phyloP scores from a whole-genome alignment of 2,888 invertebrate species.

The Neoscelio sp. region DNA sequence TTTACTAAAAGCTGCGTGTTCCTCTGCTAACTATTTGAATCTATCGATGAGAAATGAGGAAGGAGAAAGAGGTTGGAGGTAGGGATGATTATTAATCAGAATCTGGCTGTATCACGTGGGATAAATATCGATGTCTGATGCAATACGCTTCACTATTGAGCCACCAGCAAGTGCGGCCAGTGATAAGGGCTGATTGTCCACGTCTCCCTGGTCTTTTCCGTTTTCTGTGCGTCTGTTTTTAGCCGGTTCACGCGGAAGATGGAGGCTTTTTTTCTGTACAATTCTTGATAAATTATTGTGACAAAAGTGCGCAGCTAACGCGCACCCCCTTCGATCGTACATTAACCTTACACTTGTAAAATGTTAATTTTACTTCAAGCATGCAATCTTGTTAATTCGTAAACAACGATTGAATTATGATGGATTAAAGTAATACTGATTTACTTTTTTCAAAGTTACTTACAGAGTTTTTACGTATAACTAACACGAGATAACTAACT shows the following conservation, averaged over 20 bases:
- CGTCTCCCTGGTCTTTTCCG: slow-evolving; percentile 74
- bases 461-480: too few relatives aligned
- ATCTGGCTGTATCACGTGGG: slow-evolving; percentile 76
- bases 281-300: slow-evolving; percentile 48
- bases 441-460: too few relatives aligned
- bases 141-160: slow-evolving; percentile 79
- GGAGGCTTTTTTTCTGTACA: slow-evolving; percentile 36
- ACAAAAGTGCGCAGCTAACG: slow-evolving; percentile 48
- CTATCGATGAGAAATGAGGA: slow-evolving; percentile 58
- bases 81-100: slow-evolving; percentile 77
- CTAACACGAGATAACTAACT: too few relatives aligned
- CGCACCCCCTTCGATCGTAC: slow-evolving; percentile 50
- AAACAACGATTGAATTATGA: too few relatives aligned
- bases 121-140: slow-evolving; percentile 81
- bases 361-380: slow-evolving; percentile 7
- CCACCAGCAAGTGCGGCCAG: slow-evolving; percentile 73
- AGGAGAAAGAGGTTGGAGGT: slow-evolving; percentile 67
- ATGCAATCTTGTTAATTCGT: too few relatives aligned
- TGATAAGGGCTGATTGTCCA: slow-evolving; percentile 78
- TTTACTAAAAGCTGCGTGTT: slow-evolving; percentile 62
- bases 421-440: too few relatives aligned
- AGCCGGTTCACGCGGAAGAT: slow-evolving; percentile 28
- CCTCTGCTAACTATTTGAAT: slow-evolving; percentile 75
- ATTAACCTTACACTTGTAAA: slow-evolving; percentile 56
- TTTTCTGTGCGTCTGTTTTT: slow-evolving; percentile 62